Evolutionary conservation across 2,888 invertebrate genomes (phyloP).

Genomic region (Brachyptera putata): DNA sequence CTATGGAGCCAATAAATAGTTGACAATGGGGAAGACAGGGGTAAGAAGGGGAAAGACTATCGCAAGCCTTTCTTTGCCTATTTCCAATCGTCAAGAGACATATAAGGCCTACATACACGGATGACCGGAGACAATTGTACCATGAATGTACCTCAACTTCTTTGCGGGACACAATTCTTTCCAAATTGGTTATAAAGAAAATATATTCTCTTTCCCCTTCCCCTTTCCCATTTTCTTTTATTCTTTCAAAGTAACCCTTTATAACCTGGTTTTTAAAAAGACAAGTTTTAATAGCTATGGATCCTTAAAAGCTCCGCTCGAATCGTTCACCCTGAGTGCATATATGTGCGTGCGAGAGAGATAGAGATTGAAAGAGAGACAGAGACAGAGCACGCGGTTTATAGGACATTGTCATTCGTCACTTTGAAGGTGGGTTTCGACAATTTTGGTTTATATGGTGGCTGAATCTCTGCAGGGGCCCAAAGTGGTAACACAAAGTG

Average conservation of each 20-base stretch:
- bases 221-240: not conserved
- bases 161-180: not conserved
- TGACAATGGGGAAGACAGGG: constrained; percentile 13
- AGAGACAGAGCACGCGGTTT: not conserved
- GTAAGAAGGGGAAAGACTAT: not conserved
- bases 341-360: too few species aligned
- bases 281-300: constrained; percentile 6
- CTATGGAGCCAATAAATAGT: constrained; percentile 17
- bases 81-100: constrained; percentile 8
- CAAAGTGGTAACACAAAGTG: too few species aligned
- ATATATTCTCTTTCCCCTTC: too few species aligned
- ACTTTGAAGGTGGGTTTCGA: too few species aligned
- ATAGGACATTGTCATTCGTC: constrained; percentile 3
- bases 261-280: not conserved
- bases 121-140: constrained; percentile 1
- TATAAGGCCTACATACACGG: not conserved
- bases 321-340: too few species aligned
- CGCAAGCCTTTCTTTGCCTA: constrained; percentile 16
- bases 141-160: not conserved
- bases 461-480: not conserved
- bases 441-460: constrained; percentile 4
- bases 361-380: too few species aligned
- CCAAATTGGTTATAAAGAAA: constrained; percentile 10
- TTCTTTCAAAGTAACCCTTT: not conserved
- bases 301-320: too few species aligned